Percentiles rank a stretch among this genome's conserved stretches.
Conservation (phyloP, 2,888 invertebrate species). For the Osmoderma eremita region DNA sequence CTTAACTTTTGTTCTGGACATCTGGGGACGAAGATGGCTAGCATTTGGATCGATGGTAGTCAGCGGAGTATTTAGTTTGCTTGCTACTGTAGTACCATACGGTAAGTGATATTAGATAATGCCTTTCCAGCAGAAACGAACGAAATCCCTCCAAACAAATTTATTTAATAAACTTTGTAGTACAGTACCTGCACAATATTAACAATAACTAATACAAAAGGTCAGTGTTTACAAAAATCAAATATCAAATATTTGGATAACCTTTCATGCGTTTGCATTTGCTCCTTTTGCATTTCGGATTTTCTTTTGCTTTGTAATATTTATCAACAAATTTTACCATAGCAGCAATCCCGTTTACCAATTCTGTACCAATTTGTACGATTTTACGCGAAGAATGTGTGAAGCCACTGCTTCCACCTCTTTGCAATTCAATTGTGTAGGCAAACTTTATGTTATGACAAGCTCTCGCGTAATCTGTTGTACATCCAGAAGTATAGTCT, state of each 20-base stretch:
- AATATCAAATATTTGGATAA: neutral
- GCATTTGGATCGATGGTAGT: conserved; percentile 84
- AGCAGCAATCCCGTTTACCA: conserved; percentile 46
- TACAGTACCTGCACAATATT: too few relatives aligned
- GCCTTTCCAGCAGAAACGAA: neutral
- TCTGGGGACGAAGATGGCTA: conserved; percentile 86
- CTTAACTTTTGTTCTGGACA: conserved; percentile 78
- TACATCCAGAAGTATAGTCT: conserved; percentile 49
- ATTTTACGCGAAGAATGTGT: conserved; percentile 45
- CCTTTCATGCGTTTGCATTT: conserved; percentile 5
- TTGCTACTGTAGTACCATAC: conserved; percentile 79
- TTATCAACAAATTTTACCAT: conserved; percentile 49
- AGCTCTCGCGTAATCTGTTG: conserved; percentile 49
- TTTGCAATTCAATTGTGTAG: conserved; percentile 50
- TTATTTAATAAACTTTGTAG: neutral
- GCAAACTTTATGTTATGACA: conserved; percentile 49
- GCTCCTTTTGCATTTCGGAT: conserved; percentile 20
- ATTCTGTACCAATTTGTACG: conserved; percentile 47
- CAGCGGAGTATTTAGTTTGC: conserved; percentile 82
- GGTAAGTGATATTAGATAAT: conserved; percentile 65
- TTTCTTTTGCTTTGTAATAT: conserved; percentile 42
- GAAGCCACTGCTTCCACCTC: conserved; percentile 49
- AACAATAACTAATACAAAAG: too few relatives aligned
- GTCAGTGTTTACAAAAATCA: too few relatives aligned
- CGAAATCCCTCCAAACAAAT: neutral